phyloP scores from a whole-genome alignment of 1,140 invertebrate genomes.

The Apis dorsata region DNA sequence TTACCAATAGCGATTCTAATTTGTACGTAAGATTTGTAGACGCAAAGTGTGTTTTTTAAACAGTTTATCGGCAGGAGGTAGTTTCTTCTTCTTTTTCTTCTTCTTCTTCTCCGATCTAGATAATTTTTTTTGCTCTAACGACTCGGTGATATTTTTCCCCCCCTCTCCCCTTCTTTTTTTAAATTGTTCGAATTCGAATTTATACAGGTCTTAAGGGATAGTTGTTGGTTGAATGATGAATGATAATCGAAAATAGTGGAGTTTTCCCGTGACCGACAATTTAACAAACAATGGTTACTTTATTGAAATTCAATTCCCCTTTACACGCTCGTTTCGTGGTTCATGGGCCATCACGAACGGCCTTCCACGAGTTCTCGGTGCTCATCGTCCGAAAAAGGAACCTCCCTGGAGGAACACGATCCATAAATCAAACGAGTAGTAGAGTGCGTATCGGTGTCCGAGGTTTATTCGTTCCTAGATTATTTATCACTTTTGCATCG shows the following conservation, averaged over 20 bases:
- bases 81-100: too few relatives aligned
- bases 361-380: neutral
- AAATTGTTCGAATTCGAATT: too few relatives aligned
- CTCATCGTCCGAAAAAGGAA: conserved; percentile 23
- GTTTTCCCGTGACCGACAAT: neutral
- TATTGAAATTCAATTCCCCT: conserved; percentile 12
- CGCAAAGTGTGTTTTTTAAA: too few relatives aligned
- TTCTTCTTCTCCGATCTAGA: too few relatives aligned
- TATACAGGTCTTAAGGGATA: neutral
- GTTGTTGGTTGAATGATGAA: too few relatives aligned
- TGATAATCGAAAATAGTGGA: neutral
- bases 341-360: neutral
- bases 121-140: too few relatives aligned
- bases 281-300: conserved; percentile 71
- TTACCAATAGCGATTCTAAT: neutral
- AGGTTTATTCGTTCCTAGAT: conserved; percentile 32
- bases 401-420: conserved; percentile 17
- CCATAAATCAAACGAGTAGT: conserved; percentile 35
- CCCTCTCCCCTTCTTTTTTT: too few relatives aligned
- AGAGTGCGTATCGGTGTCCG: conserved; percentile 40
- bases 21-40: neutral
- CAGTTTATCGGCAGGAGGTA: too few relatives aligned
- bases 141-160: too few relatives aligned
- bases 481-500: conserved; percentile 49
- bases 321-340: conserved; percentile 20